Conservation (phyloP, 2,113 vertebrate species). For the Macquaria australasica region DNA sequence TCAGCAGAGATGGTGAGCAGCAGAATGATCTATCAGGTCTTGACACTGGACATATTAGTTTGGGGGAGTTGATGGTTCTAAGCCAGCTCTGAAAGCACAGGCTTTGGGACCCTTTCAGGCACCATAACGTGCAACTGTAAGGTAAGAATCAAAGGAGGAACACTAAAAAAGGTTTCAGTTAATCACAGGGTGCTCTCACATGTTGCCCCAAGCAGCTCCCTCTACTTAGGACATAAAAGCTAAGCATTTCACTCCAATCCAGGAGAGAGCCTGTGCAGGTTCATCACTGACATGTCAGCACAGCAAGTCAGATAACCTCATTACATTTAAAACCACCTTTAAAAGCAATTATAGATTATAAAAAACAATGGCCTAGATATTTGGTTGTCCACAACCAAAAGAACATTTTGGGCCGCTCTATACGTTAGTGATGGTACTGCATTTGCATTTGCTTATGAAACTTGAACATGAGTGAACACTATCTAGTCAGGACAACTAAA, state of each 20-base stretch:
- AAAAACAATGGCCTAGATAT: constrained; percentile 27
- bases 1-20: neutral
- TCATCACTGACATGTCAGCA: constrained; percentile 53
- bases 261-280: constrained; percentile 31
- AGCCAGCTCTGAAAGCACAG: constrained; percentile 19
- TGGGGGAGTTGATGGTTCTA: neutral
- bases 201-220: constrained; percentile 55
- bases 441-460: constrained; percentile 11
- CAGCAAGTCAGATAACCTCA: constrained; percentile 40
- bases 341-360: constrained; percentile 25
- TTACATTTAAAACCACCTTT: constrained; percentile 24
- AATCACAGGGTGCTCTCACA: constrained; percentile 70
- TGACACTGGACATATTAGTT: constrained; percentile 15
- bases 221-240: constrained; percentile 66
- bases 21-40: neutral
- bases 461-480: neutral
- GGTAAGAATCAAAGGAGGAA: constrained; percentile 67
- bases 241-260: constrained; percentile 37
- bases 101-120: constrained; percentile 50
- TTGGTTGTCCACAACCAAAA: constrained; percentile 1
- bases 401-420: neutral
- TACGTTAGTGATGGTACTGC: neutral
- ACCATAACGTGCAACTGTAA: constrained; percentile 34
- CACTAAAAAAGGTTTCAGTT: constrained; percentile 60
- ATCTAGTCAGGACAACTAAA: constrained; percentile 14